A percentile compares a stretch with the other conserved stretches of the same genome.
phyloP scores from a whole-genome alignment of 1,140 invertebrate species.

The Pseudobourletiella spinata region DNA sequence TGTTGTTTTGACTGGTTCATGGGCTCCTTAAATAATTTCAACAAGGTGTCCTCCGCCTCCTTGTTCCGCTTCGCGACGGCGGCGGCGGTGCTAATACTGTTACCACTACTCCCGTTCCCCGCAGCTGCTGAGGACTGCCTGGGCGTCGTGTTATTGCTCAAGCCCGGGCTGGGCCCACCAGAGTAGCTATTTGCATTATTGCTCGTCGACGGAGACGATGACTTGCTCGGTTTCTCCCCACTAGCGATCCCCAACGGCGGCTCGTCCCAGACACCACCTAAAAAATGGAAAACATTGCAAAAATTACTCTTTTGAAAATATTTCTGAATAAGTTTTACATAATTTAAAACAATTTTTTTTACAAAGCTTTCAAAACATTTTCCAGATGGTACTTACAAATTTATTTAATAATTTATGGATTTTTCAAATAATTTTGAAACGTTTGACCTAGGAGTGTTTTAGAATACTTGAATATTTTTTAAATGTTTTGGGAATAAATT shows the following conservation, averaged over 20 bases:
- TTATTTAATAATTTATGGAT: constrained; percentile 18
- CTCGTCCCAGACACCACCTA: constrained; percentile 34
- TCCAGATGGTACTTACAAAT: no score
- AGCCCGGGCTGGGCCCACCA: background rate
- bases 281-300: constrained; percentile 1
- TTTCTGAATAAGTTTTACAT: no score
- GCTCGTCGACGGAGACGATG: background rate
- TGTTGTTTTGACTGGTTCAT: constrained; percentile 3
- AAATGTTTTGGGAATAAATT: no score
- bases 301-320: no score
- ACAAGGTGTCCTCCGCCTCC: constrained; percentile 25
- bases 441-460: no score
- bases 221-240: constrained; percentile 6
- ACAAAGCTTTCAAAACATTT: background rate
- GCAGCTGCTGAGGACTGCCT: background rate
- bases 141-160: background rate
- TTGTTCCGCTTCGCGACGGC: constrained; percentile 7
- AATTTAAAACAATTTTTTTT: background rate
- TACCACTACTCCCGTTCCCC: background rate
- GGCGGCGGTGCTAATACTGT: background rate
- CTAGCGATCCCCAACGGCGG: background rate
- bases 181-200: constrained; percentile 5
- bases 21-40: constrained; percentile 34
- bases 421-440: no score
- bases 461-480: no score